Conservation (phyloP, 2,888 invertebrate genomes). For the Drosophila pegasa region DNA sequence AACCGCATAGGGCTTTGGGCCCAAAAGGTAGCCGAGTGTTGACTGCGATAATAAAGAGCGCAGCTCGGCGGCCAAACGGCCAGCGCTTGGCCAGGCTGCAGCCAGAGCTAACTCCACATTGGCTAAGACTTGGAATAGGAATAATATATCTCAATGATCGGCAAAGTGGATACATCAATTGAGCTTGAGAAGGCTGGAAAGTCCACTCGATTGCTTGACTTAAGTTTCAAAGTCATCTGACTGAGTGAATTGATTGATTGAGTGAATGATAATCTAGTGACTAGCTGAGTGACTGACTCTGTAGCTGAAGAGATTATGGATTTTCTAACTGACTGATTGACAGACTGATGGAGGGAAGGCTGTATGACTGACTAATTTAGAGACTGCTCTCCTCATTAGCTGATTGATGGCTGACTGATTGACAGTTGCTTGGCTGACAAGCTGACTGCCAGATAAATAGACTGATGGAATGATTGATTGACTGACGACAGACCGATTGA, state of each 20-base stretch:
- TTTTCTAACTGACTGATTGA: neutral
- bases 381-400: no score
- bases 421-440: no score
- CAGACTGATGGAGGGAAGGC: no score
- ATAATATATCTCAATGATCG: neutral
- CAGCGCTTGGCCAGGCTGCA: conserved; percentile 3
- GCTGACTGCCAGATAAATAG: no score
- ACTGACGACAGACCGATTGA: no score
- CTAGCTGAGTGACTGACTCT: no score
- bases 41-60: conserved; percentile 25
- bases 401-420: neutral
- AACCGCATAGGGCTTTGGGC: conserved; percentile 21
- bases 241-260: neutral
- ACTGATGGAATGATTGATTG: no score
- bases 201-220: neutral
- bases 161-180: neutral
- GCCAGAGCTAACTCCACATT: no score
- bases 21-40: conserved; percentile 31
- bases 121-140: neutral
- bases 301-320: no score
- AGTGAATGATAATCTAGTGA: no score
- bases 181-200: neutral
- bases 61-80: conserved; percentile 17
- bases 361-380: neutral
- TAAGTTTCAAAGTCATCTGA: neutral